These are phyloP conservation scores for Stenotaenia linearis DNA, from an alignment of 2,888 invertebrate species.

Conservation along the genomic window DNA sequence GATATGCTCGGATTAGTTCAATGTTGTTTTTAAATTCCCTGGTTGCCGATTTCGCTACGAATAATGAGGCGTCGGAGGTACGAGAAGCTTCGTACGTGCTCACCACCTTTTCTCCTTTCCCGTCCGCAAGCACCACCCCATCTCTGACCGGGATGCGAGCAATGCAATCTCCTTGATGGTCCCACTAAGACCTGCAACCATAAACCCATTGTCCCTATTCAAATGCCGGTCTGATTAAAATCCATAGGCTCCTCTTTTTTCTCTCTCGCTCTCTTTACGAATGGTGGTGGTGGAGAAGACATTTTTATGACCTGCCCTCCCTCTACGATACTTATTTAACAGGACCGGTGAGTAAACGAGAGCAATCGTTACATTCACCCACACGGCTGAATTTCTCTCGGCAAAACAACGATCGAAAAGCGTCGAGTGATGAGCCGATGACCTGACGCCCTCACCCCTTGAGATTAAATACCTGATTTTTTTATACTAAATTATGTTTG, in stretches of 20 bases:
- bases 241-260: conserved; percentile 28
- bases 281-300: conserved; percentile 10
- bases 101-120: conserved; percentile 13
- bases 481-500: background rate
- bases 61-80: conserved; percentile 32
- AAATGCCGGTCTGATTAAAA: conserved; percentile 33
- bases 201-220: conserved; percentile 33
- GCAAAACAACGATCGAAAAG: background rate
- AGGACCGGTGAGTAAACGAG: conserved; percentile 29
- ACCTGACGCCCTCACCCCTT: background rate
- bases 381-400: background rate
- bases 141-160: conserved; percentile 29
- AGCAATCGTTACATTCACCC: conserved; percentile 24
- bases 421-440: conserved; percentile 17
- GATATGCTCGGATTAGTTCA: conserved; percentile 35
- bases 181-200: conserved; percentile 32
- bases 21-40: conserved; percentile 33
- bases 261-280: background rate
- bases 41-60: conserved; percentile 30
- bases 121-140: conserved; percentile 21
- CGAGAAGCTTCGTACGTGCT: conserved; percentile 6
- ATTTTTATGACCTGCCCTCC: conserved; percentile 32
- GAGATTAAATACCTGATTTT: background rate
- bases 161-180: conserved; percentile 33
- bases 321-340: conserved; percentile 30